Conservation (phyloP, 2,888 invertebrate genomes). For the Philereme vetulata region DNA sequence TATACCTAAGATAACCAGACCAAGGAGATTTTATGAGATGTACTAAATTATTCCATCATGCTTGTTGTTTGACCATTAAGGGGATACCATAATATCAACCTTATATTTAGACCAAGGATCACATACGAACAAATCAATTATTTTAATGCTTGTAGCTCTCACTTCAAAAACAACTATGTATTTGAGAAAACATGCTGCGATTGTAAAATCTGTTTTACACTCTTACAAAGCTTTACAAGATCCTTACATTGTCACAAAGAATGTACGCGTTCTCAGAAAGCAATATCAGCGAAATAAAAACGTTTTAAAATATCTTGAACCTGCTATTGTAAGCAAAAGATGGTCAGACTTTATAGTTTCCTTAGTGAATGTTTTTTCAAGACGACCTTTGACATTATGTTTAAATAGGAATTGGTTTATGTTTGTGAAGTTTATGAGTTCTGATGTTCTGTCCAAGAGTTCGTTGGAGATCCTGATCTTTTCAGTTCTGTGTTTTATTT, state of each 20-base stretch:
- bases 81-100: too few species aligned
- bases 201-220: not conserved
- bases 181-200: too few species aligned
- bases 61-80: too few species aligned
- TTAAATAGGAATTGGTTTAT: not conserved
- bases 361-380: slow-evolving; percentile 25
- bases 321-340: slow-evolving; percentile 15
- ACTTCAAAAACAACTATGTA: too few species aligned
- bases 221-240: not conserved
- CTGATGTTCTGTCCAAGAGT: not conserved
- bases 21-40: too few species aligned
- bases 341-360: slow-evolving; percentile 13
- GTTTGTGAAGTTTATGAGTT: not conserved
- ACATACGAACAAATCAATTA: too few species aligned
- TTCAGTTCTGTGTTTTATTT: too few species aligned
- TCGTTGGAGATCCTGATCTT: not conserved
- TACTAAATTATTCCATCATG: too few species aligned
- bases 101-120: too few species aligned
- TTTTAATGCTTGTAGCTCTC: too few species aligned
- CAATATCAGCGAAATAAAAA: slow-evolving; percentile 22
- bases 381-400: not conserved
- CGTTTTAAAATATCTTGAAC: slow-evolving; percentile 14
- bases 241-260: slow-evolving; percentile 13
- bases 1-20: too few species aligned
- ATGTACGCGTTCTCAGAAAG: slow-evolving; percentile 12